These are phyloP conservation scores for Zosterops japonicus DNA, from an alignment of 2,113 vertebrate genomes.

Conservation along the genomic window DNA sequence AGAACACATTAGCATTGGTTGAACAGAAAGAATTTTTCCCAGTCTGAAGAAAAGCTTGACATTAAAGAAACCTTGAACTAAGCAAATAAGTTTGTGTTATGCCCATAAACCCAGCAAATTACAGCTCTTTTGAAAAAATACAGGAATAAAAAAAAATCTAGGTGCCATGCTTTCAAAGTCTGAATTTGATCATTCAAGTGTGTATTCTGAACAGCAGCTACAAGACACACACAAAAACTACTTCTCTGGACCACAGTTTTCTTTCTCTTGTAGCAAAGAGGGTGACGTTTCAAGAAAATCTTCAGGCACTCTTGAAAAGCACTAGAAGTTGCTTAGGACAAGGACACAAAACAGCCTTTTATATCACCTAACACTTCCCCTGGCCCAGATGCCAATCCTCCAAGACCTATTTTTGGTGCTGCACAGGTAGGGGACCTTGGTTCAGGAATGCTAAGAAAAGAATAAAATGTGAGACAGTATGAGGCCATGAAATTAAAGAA, in stretches of 20 bases:
- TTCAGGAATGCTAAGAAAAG: background rate
- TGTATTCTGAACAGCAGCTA: background rate
- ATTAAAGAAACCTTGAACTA: background rate
- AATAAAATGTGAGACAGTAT: background rate
- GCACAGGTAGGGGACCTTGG: background rate
- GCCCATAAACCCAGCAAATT: background rate
- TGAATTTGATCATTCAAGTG: background rate
- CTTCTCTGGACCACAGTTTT: background rate
- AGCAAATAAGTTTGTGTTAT: background rate
- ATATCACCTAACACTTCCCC: background rate
- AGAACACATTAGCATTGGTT: background rate
- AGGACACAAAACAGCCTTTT: background rate
- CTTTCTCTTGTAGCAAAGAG: background rate
- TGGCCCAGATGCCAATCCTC: background rate
- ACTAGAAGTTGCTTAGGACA: background rate
- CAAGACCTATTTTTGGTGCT: background rate
- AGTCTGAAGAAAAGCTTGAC: background rate
- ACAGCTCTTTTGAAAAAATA: background rate
- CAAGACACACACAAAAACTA: background rate
- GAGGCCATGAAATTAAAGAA: background rate
- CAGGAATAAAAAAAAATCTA: background rate
- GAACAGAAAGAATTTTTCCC: background rate
- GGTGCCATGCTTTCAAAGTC: background rate
- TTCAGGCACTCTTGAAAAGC: background rate
- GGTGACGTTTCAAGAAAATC: background rate